These are phyloP conservation scores for Hydrocynus forskahlii DNA, from an alignment of 2,797 vertebrate genomes.

Conservation along the genomic window DNA sequence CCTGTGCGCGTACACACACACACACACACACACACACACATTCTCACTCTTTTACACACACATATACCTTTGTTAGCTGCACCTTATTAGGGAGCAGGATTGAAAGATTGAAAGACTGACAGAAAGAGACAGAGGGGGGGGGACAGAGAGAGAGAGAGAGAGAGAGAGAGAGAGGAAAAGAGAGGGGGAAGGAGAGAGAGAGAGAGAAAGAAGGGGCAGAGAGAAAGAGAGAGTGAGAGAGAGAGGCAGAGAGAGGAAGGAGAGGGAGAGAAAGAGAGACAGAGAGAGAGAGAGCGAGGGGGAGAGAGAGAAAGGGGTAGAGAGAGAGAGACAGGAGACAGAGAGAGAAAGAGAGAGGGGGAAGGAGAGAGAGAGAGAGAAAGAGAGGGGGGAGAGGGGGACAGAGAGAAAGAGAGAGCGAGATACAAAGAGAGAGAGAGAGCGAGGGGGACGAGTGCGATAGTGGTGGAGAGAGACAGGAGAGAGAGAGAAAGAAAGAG, in stretches of 20 bases:
- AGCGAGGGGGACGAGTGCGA: background rate
- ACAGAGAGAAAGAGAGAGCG: background rate
- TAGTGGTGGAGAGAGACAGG: too few relatives aligned
- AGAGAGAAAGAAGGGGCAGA: too few relatives aligned
- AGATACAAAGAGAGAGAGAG: background rate
- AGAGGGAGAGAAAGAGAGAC: slow-evolving; percentile 8
- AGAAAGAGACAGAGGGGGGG: background rate
- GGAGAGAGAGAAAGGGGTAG: background rate
- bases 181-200: too few relatives aligned
- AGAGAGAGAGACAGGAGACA: background rate
- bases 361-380: background rate
- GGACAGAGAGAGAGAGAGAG: too few relatives aligned
- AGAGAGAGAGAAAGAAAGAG: background rate
- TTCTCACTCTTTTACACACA: background rate
- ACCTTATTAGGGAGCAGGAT: slow-evolving; percentile 32
- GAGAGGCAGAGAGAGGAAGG: too few relatives aligned
- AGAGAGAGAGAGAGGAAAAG: too few relatives aligned
- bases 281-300: background rate
- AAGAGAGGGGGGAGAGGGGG: background rate
- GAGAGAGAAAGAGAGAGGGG: background rate
- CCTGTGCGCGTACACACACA: background rate
- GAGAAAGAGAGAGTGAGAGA: too few relatives aligned
- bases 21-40: slow-evolving; percentile 2
- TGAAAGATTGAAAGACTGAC: slow-evolving; percentile 14
- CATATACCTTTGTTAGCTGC: slow-evolving; percentile 17